Conservation (phyloP, 2,797 vertebrate genomes). For the Chromobotia macracanthus region DNA sequence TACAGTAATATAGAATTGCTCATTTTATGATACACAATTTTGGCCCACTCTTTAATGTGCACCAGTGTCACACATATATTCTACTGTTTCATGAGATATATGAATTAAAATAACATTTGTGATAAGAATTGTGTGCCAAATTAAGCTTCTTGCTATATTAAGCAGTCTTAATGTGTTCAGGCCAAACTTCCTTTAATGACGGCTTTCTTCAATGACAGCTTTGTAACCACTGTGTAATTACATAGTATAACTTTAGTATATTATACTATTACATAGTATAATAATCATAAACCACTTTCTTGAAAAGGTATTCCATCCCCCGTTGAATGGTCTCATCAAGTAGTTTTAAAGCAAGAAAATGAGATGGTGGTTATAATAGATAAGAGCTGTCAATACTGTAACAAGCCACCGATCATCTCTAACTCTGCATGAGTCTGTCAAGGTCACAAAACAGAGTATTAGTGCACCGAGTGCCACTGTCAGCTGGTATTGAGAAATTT, state of each 20-base stretch:
- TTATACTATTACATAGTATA: neutral
- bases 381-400: neutral
- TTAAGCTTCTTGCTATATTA: neutral
- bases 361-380: neutral
- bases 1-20: too few species aligned
- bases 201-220: neutral
- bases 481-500: slow-evolving; percentile 13
- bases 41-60: too few species aligned
- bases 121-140: too few species aligned
- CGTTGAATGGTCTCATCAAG: neutral
- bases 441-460: slow-evolving; percentile 57
- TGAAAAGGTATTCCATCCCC: neutral
- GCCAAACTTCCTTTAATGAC: too few species aligned
- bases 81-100: too few species aligned
- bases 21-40: too few species aligned
- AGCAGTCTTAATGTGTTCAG: neutral
- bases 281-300: neutral
- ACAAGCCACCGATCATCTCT: neutral
- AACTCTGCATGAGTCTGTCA: slow-evolving; percentile 44
- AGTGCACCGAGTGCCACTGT: slow-evolving; percentile 35
- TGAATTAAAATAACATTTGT: too few species aligned
- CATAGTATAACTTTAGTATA: too few species aligned
- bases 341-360: neutral
- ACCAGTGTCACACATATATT: too few species aligned
- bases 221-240: neutral